A percentile compares a stretch with the other conserved stretches of the same genome.
Conservation (phyloP, 2,797 vertebrate genomes). For the Calcarius lapponicus region DNA sequence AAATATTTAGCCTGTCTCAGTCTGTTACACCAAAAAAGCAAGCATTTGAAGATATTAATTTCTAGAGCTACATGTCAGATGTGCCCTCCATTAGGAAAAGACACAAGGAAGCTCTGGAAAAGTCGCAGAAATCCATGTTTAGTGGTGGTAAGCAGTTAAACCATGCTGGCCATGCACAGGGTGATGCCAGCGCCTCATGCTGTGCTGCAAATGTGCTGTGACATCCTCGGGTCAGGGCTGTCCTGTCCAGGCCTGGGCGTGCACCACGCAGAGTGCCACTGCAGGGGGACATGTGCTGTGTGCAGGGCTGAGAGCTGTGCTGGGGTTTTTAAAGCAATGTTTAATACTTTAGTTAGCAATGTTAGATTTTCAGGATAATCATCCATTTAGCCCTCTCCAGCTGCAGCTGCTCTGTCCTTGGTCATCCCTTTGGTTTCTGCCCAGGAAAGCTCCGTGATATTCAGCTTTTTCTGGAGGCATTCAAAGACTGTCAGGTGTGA, state of each 20-base stretch:
- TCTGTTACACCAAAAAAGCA: neutral
- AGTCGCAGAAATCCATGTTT: neutral
- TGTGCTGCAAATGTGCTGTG: neutral
- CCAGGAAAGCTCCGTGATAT: neutral
- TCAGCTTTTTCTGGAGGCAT: neutral
- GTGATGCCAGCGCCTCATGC: neutral
- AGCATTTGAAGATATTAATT: neutral
- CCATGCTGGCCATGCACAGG: rapidly evolving
- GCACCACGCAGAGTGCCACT: neutral
- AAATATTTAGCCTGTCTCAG: slow-evolving; percentile 31
- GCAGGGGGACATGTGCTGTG: neutral
- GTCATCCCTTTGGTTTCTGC: neutral
- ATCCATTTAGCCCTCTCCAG: neutral
- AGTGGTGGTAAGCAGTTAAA: neutral
- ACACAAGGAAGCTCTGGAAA: neutral
- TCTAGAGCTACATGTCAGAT: neutral
- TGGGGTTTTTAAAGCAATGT: neutral
- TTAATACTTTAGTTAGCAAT: neutral
- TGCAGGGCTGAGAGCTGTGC: neutral
- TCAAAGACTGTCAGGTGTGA: neutral
- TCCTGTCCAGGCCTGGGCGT: neutral
- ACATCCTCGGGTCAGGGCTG: neutral
- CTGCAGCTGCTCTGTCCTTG: neutral
- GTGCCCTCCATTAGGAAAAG: neutral
- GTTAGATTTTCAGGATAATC: neutral